Evolutionary conservation across 2,113 vertebrate species (phyloP), one percentile per base, ranked within the genome.

Genomic region (Athene cunicularia): DNA sequence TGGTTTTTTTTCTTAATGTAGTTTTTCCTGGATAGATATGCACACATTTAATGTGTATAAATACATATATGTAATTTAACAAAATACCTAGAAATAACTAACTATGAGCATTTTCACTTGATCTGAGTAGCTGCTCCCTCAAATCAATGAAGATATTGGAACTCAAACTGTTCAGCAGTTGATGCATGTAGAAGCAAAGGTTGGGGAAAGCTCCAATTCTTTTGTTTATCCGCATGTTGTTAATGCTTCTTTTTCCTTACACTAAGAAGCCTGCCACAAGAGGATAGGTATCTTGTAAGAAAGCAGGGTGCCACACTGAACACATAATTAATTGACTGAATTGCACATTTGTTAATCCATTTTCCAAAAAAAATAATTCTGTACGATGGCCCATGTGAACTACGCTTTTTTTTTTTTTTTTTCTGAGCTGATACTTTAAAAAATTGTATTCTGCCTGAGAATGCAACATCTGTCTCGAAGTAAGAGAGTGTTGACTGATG

Each of bases 381-480:
- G 2, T 60, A 6, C 41, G 33, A 20, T 81, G 32, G 66, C 62
- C 35, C 49, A 35, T 27, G 26, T 82, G 67, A 77, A 45, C 45
- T 43, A 30, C 0, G 0, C 55, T 70, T 32, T 75, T 80, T 35
- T 70, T 52, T 63, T 91, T 41, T 0, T 81, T 90, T 90, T 95
- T 72, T 84, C 60, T 71, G 76, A 94, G 82, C 73, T 26, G 55
- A 32, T 89, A 24, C 14, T 81, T 95, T 13, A 6, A 7, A 72
- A 87, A 90, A 86, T 43, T 66, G 18, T 67, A 2, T 67, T 91
- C 28, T 94, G 67, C 72, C 72, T 0, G 12, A 77, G 63, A 94
- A 63, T 33, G n/a, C 35, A 95, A 77, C 86, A 83, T 97, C 87
- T 97, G 86, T 59, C 59, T 75, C 60, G 64, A 88, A 86, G 75